phyloP scores from a whole-genome alignment of 2,888 invertebrate genomes.

The Zaprionus bogoriensis region DNA sequence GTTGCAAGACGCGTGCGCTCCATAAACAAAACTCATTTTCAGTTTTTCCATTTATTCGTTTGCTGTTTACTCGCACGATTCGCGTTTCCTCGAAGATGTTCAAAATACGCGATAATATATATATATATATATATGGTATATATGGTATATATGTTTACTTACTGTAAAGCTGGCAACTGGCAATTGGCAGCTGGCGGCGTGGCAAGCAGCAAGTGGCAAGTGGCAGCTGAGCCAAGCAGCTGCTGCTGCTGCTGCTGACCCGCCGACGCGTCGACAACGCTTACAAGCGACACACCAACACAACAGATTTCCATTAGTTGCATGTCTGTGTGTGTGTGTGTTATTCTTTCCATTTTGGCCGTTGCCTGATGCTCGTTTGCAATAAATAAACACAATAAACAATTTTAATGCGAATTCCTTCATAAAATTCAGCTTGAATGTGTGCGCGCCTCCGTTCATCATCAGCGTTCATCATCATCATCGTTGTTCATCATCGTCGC shows the following conservation, averaged over 20 bases:
- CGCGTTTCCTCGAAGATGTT: constrained; percentile 54
- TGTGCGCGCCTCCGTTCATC: constrained; percentile 21
- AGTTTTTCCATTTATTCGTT: neutral
- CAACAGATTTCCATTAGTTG: constrained; percentile 54
- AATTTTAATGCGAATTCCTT: constrained; percentile 77
- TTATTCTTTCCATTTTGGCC: constrained; percentile 55
- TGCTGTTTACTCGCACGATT: constrained; percentile 29
- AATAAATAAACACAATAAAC: constrained; percentile 78
- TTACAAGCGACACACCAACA: constrained; percentile 6
- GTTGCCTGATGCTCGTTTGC: constrained; percentile 64
- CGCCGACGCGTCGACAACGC: constrained; percentile 10
- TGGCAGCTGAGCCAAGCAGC: too few species aligned
- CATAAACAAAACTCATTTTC: constrained; percentile 11
- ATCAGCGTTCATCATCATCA: constrained; percentile 12
- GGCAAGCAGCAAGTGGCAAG: constrained; percentile 2
- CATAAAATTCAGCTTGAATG: constrained; percentile 58
- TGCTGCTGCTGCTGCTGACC: too few species aligned
- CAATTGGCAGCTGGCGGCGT: constrained; percentile 20
- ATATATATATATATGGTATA: neutral
- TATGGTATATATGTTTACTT: neutral
- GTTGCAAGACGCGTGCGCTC: constrained; percentile 29
- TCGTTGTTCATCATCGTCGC: constrained; percentile 1
- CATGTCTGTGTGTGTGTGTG: constrained; percentile 25
- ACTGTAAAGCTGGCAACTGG: constrained; percentile 38
- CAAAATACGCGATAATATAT: too few species aligned